phyloP scores from a whole-genome alignment of 2,888 invertebrate genomes.

The Lymantria monacha region DNA sequence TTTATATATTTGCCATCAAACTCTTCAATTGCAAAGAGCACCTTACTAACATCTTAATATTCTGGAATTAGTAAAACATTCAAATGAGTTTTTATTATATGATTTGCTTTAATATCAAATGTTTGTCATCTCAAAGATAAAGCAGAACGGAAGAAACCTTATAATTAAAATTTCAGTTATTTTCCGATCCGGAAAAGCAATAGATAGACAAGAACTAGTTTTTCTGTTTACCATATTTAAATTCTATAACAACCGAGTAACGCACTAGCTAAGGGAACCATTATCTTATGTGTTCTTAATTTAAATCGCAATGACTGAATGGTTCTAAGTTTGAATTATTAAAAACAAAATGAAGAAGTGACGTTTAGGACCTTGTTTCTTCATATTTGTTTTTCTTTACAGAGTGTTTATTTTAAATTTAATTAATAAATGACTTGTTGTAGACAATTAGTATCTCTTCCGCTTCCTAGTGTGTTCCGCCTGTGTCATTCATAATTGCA shows the following conservation, averaged over 20 bases:
- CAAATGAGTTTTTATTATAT: no score
- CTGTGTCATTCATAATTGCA: constrained; percentile 25
- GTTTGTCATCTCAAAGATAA: neutral
- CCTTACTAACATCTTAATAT: no score
- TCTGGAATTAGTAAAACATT: no score
- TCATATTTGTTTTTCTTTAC: neutral
- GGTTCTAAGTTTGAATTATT: no score
- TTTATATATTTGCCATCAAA: no score
- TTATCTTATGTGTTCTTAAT: no score
- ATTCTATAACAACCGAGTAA: neutral
- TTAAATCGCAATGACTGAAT: no score
- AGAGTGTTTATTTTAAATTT: constrained; percentile 1
- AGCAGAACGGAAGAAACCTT: neutral
- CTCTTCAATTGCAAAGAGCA: no score
- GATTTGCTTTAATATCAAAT: no score
- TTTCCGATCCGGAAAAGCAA: constrained; percentile 9
- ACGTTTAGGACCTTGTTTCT: neutral
- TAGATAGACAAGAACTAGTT: neutral
- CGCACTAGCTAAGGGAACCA: neutral
- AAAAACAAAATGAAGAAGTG: neutral
- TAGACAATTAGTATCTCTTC: constrained; percentile 25
- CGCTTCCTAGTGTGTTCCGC: constrained; percentile 34
- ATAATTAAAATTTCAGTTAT: constrained; percentile 3
- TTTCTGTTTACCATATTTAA: neutral
- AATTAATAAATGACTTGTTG: constrained; percentile 9